Conservation (phyloP, 2,797 vertebrate genomes). For the Paguma larvata region DNA sequence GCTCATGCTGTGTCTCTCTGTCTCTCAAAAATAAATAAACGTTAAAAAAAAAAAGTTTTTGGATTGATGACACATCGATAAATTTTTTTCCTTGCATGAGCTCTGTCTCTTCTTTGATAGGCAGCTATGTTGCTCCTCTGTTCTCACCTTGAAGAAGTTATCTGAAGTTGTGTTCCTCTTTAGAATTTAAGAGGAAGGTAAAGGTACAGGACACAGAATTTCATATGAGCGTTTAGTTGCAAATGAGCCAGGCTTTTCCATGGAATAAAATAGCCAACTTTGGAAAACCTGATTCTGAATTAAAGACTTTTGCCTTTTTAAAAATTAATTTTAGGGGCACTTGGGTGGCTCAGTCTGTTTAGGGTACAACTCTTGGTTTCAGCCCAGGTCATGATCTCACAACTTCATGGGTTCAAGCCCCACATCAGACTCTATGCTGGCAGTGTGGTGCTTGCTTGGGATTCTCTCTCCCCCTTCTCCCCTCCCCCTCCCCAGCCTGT, state of each 20-base stretch:
- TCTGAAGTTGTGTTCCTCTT: slow-evolving; percentile 33
- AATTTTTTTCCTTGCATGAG: not conserved
- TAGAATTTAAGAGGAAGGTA: slow-evolving; percentile 22
- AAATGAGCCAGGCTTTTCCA: slow-evolving; percentile 20
- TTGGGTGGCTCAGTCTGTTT: not conserved
- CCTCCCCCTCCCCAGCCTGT: too few relatives aligned
- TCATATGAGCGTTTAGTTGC: not conserved
- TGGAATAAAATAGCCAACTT: slow-evolving; percentile 38
- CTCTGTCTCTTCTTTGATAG: not conserved
- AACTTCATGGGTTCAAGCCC: not conserved
- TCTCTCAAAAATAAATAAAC: too few relatives aligned
- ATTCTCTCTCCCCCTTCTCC: not conserved
- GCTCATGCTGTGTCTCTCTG: too few relatives aligned
- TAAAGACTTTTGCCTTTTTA: not conserved
- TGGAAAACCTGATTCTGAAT: not conserved
- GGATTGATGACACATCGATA: not conserved
- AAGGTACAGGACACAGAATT: slow-evolving; percentile 25
- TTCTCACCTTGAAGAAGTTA: slow-evolving; percentile 20
- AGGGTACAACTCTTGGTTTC: not conserved
- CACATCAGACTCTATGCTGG: not conserved
- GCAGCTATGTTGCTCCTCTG: not conserved
- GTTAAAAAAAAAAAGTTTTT: not conserved
- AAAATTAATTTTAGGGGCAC: slow-evolving; percentile 45
- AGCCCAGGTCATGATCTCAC: not conserved
- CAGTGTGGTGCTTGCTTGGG: not conserved